Conservation (phyloP, 2,113 vertebrate species). For the Cheilinus undulatus region DNA sequence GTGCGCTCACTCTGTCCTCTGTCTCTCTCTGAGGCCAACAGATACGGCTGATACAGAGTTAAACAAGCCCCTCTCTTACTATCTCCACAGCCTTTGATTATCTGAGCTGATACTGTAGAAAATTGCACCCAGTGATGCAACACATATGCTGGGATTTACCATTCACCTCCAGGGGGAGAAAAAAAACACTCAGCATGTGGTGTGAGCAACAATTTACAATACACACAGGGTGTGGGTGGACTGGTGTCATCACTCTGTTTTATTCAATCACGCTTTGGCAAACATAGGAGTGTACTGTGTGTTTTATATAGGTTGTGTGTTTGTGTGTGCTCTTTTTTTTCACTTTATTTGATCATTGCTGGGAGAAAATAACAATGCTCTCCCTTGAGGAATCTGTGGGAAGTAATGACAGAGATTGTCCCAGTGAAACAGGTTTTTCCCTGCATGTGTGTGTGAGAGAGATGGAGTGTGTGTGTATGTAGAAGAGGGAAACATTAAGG, state of each 20-base stretch:
- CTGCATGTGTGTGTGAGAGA: neutral
- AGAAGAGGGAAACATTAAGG: neutral
- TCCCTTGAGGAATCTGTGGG: slow-evolving; percentile 69
- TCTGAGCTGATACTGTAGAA: slow-evolving; percentile 49
- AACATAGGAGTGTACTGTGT: slow-evolving; percentile 30
- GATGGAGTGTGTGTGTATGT: neutral
- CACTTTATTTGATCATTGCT: slow-evolving; percentile 71
- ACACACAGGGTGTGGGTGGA: slow-evolving; percentile 39
- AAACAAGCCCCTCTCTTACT: slow-evolving; percentile 17
- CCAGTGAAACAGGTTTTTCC: slow-evolving; percentile 60
- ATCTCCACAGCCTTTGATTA: slow-evolving; percentile 56
- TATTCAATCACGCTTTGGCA: slow-evolving; percentile 52
- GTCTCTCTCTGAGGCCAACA: slow-evolving; percentile 30
- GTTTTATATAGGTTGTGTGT: slow-evolving; percentile 26
- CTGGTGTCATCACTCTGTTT: slow-evolving; percentile 51
- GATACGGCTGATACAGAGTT: slow-evolving; percentile 47
- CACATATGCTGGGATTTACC: slow-evolving; percentile 49
- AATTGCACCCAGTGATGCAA: slow-evolving; percentile 48
- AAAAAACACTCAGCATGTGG: slow-evolving; percentile 10
- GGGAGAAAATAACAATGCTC: slow-evolving; percentile 70
- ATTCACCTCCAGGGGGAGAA: slow-evolving; percentile 22
- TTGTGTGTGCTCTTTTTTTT: slow-evolving; percentile 38
- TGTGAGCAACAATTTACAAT: slow-evolving; percentile 44
- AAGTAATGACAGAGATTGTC: slow-evolving; percentile 75
- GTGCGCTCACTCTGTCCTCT: slow-evolving; percentile 33